These are phyloP conservation scores for Lobophora halterata DNA, from an alignment of 2,888 invertebrate species.

Conservation along the genomic window DNA sequence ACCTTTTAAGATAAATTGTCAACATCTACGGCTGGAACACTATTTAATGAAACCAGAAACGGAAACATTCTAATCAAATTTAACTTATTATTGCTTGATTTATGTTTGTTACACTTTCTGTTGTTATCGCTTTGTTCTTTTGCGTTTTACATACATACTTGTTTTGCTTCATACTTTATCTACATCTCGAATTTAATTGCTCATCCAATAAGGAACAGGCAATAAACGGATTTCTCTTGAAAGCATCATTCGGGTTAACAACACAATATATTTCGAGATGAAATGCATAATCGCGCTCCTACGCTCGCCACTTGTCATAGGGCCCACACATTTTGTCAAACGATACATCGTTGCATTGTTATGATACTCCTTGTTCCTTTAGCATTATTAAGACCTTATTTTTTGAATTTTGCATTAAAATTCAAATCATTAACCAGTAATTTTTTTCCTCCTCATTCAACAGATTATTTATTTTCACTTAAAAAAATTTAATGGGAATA, in stretches of 20 bases:
- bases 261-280: conserved; percentile 27
- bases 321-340: conserved; percentile 44
- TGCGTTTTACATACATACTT: conserved; percentile 2
- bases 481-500: no score
- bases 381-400: conserved; percentile 25
- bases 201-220: background rate
- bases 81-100: conserved; percentile 12
- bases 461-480: no score
- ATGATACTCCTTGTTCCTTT: conserved; percentile 29
- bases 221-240: conserved; percentile 11
- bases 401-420: no score
- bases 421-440: no score
- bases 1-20: conserved; percentile 22
- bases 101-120: background rate
- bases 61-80: conserved; percentile 26
- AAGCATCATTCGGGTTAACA: conserved; percentile 21
- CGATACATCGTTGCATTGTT: conserved; percentile 38
- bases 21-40: conserved; percentile 16
- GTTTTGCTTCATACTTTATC: no score
- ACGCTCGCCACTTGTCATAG: conserved; percentile 46
- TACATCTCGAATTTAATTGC: background rate
- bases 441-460: no score
- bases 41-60: conserved; percentile 20
- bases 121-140: conserved; percentile 18
- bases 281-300: conserved; percentile 46